Evolutionary conservation across 2,113 vertebrate genomes (phyloP).

Genomic region (Plotosus lineatus): DNA sequence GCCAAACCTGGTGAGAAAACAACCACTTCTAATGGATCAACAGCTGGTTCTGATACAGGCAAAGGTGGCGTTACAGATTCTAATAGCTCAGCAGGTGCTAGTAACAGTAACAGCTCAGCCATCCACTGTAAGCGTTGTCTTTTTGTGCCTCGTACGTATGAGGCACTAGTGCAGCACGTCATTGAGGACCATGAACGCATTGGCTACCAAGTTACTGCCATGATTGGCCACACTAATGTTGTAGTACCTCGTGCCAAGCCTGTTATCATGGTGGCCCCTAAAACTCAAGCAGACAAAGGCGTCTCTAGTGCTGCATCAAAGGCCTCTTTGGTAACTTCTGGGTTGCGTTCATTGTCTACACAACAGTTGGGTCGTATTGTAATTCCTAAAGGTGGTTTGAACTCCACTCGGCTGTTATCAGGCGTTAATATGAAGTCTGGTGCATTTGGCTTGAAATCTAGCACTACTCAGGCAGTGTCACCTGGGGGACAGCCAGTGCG

Average conservation of each 20-base stretch:
- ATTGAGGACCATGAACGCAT: constrained; percentile 97
- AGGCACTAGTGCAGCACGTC: constrained; percentile 96
- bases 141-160: constrained; percentile 95
- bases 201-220: constrained; percentile 97
- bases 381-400: constrained; percentile 87
- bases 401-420: constrained; percentile 82
- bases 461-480: constrained; percentile 74
- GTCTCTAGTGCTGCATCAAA: constrained; percentile 87
- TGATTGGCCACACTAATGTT: constrained; percentile 98
- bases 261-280: constrained; percentile 87
- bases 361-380: constrained; percentile 87
- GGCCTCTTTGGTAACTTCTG: constrained; percentile 80
- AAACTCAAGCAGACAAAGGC: constrained; percentile 85
- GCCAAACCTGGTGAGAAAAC: constrained; percentile 90
- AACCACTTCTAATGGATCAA: constrained; percentile 64
- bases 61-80: constrained; percentile 71
- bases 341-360: constrained; percentile 79
- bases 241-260: constrained; percentile 93
- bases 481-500: constrained; percentile 80
- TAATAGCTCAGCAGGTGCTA: constrained; percentile 77
- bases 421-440: constrained; percentile 85
- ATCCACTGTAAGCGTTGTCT: constrained; percentile 98
- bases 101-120: constrained; percentile 59
- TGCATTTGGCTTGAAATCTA: constrained; percentile 81
- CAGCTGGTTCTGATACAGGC: constrained; percentile 72